Conservation (phyloP, 2,113 vertebrate species). For the Xiphias gladius region DNA sequence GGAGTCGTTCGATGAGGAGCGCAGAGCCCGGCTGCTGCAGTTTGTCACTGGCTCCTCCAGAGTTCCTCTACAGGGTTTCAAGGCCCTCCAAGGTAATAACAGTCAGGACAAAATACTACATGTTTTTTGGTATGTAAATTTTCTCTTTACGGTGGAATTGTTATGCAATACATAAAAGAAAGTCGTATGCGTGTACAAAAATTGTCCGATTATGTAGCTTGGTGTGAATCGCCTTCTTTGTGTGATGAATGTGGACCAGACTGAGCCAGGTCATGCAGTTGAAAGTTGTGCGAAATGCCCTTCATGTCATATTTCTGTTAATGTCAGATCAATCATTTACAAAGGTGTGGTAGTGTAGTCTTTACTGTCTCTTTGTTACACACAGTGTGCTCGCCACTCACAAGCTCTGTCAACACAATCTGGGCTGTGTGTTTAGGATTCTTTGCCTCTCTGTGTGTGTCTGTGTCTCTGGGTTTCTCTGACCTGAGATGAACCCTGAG, state of each 20-base stretch:
- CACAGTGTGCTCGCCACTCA: neutral
- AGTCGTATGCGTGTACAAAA: neutral
- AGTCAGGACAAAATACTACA: neutral
- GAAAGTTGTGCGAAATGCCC: neutral
- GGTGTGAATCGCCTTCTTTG: neutral
- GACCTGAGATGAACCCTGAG: slow-evolving; percentile 48
- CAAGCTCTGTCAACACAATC: slow-evolving; percentile 7
- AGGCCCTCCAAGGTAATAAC: slow-evolving; percentile 93
- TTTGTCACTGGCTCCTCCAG: slow-evolving; percentile 98
- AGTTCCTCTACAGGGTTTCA: slow-evolving; percentile 98
- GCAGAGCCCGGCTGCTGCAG: slow-evolving; percentile 94
- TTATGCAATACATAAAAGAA: neutral
- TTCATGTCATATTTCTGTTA: too few species aligned
- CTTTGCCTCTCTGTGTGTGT: slow-evolving; percentile 17
- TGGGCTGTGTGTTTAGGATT: slow-evolving; percentile 8
- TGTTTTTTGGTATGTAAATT: neutral
- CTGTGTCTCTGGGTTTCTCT: slow-evolving; percentile 33
- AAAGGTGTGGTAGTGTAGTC: neutral
- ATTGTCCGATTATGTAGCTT: neutral
- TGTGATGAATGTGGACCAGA: neutral
- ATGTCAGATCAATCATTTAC: neutral
- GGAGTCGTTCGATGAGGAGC: slow-evolving; percentile 97
- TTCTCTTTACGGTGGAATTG: neutral
- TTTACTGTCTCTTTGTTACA: neutral
- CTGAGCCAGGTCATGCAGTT: neutral